Percentiles rank a stretch among this genome's conserved stretches.
Conservation (phyloP, 1,140 invertebrate species). For the Diploscapter pachys region DNA sequence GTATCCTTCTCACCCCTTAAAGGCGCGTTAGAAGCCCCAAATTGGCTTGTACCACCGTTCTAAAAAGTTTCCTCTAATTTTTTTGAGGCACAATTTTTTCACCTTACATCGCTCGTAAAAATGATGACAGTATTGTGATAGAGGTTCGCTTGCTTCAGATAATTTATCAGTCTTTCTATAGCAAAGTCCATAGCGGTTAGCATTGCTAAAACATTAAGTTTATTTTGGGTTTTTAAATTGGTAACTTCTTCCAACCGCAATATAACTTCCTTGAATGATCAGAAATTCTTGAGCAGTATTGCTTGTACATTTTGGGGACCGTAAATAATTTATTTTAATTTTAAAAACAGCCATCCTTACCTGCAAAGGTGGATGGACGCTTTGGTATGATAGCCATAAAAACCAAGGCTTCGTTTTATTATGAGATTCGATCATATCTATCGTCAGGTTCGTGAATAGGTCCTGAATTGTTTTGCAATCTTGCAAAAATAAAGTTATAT, state of each 20-base stretch:
- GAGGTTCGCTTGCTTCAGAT: constrained; percentile 60
- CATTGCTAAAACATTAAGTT: constrained; percentile 59
- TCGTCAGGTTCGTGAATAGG: constrained; percentile 50
- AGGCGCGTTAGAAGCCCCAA: constrained; percentile 63
- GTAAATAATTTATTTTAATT: too few relatives aligned
- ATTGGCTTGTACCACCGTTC: constrained; percentile 60
- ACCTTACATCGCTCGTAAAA: constrained; percentile 60
- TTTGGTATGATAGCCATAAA: constrained; percentile 63
- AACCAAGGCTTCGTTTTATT: constrained; percentile 60
- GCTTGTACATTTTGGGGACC: too few relatives aligned
- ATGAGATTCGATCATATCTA: constrained; percentile 41
- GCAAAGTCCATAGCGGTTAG: constrained; percentile 61
- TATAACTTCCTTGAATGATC: too few relatives aligned
- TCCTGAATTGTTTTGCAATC: constrained; percentile 43
- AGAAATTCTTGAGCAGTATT: too few relatives aligned
- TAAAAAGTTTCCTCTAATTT: constrained; percentile 33
- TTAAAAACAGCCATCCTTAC: constrained; percentile 22
- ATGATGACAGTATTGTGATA: constrained; percentile 63
- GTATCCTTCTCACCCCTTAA: constrained; percentile 62
- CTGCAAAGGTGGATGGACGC: constrained; percentile 62
- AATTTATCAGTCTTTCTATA: constrained; percentile 61
- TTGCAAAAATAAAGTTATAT: neutral
- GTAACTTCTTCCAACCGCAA: too few relatives aligned
- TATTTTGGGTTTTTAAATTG: too few relatives aligned
- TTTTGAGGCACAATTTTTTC: neutral